Percentiles rank a stretch among this genome's conserved stretches.
These are phyloP conservation scores for Lepus oiostolus DNA, from an alignment of 2,797 vertebrate genomes.

Conservation along the genomic window DNA sequence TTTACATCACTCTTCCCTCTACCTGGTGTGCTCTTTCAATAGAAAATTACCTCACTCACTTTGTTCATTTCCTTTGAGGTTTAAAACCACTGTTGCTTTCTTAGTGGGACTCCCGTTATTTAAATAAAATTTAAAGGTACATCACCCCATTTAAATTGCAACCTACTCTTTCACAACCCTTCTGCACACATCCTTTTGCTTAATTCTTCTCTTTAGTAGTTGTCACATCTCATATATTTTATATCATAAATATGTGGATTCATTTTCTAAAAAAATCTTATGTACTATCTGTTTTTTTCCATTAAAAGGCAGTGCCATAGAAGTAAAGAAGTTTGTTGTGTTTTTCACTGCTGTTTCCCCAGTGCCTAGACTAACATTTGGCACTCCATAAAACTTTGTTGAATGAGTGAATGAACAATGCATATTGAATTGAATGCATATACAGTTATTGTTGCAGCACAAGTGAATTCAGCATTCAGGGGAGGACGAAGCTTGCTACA, in stretches of 20 bases:
- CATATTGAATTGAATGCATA: background rate
- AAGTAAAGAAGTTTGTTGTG: background rate
- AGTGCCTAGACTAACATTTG: background rate
- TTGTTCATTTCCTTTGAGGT: background rate
- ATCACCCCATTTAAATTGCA: background rate
- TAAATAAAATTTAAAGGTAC: slow-evolving; percentile 49
- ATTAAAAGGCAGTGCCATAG: background rate
- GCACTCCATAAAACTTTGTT: background rate
- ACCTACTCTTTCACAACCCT: background rate
- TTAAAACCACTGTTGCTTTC: background rate
- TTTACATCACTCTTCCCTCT: background rate
- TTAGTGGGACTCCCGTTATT: background rate
- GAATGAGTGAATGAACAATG: slow-evolving; percentile 6
- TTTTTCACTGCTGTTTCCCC: slow-evolving; percentile 15
- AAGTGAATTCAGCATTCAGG: background rate
- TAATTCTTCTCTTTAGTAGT: slow-evolving; percentile 1
- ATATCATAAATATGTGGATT: background rate
- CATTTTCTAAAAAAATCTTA: background rate
- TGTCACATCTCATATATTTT: background rate
- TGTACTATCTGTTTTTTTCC: background rate
- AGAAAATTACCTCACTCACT: background rate
- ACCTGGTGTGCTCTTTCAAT: background rate
- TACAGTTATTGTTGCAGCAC: background rate
- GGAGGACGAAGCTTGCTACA: background rate
- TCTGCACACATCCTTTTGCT: background rate